Base-by-base conservation (phyloP, 2,888 invertebrate genomes). In the Ectemnius continuus region DNA sequence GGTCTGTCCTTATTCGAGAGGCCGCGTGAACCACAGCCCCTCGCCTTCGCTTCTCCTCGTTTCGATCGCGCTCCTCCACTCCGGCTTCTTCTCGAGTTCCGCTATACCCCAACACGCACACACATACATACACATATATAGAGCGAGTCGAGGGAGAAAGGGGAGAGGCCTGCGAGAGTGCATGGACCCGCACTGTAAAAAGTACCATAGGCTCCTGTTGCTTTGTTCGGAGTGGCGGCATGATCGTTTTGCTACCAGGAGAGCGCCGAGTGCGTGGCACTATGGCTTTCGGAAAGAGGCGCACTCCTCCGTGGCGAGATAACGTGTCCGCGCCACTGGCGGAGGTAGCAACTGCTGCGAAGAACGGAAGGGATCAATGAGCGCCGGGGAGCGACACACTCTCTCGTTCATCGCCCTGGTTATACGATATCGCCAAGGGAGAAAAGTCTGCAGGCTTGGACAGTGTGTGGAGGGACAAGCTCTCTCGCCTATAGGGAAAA, bases 1-100 rank as follows among this genome's bases (percentile, higher is more conserved):
- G 81, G 86, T 86, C 85, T 84, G 81, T 87, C 84, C 84, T 86
- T 86, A 84, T 85, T 81, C 69, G 81, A 80, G 78, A 73, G 78
- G 61, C 77, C 83, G 80, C 81, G 83, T 84, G 86, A 86, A 86
- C 85, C 84, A 82, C 79, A 76, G 64, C 64, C 70, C 70, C 79
- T 79, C 76, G 69, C 80, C 65, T 70, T 60, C 60, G 60, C 48
- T 74, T 75, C 73, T 73, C 64, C 60, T 72, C 78, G 61, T 75
- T 82, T 79, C 80, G 76, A 77, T 77, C 69, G 79, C 77, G 74
- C 77, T 76, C 61, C 76, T 60, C 70, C 61, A 70, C 36, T 36
- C 36, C 36, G 36, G 36, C 36, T 11, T 36, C 36, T 36, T 36
- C 36, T 36, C 36, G 36, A 36, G 36, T 36, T 36, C 36, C 36